Conservation (phyloP, 2,797 vertebrate species). For the Crenichthys baileyi region DNA sequence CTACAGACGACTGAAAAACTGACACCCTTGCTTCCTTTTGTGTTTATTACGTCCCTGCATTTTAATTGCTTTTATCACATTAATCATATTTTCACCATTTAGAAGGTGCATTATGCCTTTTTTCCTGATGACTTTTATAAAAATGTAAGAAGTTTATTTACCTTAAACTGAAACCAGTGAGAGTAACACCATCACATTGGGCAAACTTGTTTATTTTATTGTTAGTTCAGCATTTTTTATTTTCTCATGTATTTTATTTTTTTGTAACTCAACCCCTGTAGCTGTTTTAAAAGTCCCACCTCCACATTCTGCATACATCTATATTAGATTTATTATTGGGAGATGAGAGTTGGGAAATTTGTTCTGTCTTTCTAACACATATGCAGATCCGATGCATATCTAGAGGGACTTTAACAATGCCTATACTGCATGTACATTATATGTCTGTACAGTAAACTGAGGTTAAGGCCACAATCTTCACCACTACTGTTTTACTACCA, state of each 20-base stretch:
- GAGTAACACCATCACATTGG: conserved; percentile 18
- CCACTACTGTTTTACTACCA: conserved; percentile 22
- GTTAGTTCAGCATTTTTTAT: conserved; percentile 28
- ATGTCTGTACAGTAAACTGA: conserved; percentile 17
- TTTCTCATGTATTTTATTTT: conserved; percentile 17
- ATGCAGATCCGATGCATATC: conserved; percentile 29
- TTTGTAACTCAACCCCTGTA: conserved; percentile 29
- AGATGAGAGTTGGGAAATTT: not conserved
- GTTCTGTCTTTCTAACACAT: conserved; percentile 14
- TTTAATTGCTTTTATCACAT: conserved; percentile 22
- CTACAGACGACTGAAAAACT: conserved; percentile 64
- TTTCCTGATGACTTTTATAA: conserved; percentile 28
- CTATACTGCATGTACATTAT: conserved; percentile 21
- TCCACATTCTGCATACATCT: not conserved
- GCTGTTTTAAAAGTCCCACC: conserved; percentile 27
- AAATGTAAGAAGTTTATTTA: conserved; percentile 15
- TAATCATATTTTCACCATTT: conserved; percentile 23
- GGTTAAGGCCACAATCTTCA: conserved; percentile 25
- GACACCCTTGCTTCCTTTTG: conserved; percentile 40
- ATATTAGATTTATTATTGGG: conserved; percentile 5
- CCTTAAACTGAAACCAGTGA: not conserved
- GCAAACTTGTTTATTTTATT: conserved; percentile 11
- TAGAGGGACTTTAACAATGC: conserved; percentile 23
- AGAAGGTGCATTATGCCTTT: conserved; percentile 46
- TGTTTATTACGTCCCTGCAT: conserved; percentile 11